Evolutionary conservation across 2,888 invertebrate genomes (phyloP), one percentile per base, ranked within the genome.

Genomic region (Esperia sulphurella): DNA sequence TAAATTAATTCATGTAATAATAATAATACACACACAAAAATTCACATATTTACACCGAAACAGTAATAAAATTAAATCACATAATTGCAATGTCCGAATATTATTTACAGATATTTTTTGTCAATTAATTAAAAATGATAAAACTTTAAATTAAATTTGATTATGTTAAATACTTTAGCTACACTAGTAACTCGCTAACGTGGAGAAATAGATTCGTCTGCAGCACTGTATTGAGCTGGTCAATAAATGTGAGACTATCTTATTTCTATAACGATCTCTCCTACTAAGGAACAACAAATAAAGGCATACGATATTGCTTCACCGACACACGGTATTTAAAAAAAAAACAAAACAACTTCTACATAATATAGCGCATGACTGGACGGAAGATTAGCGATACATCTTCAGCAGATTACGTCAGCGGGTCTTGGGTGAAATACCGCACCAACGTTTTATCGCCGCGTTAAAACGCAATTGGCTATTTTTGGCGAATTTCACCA

Each of bases 1-100:
- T 69, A 72, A 74, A 74, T 75, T 50, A 53, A 51, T 41, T 14
- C n/a, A 68, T 75, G 21, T 71, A 68, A 72, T 73, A 70, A 73
- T 67, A 68, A 60, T 58, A 61, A 61, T 71, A 68, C 72, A 82
- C 75, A 79, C 79, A 73, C 70, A 69, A 70, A 77, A 79, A 84
- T 79, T 78, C 81, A 85, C 79, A 83, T 87, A 89, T 88, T 83
- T 87, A 88, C 88, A 89, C 68, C 53, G 63, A 75, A 73, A 71
- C 62, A 59, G 65, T 54, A 63, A 74, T 73, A 76, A 76, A 82
- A 79, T 74, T 75, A 79, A 75, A 86, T 83, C 83, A 86, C 80
- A 82, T 72, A 60, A 68, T 68, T 61, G 58, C 66, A 70, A 61
- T 65, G 49, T 55, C 52, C 61, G 63, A 72, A 72, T 69, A 8